These are phyloP conservation scores for Hyla sarda DNA, from an alignment of 2,113 vertebrate species.

Conservation along the genomic window DNA sequence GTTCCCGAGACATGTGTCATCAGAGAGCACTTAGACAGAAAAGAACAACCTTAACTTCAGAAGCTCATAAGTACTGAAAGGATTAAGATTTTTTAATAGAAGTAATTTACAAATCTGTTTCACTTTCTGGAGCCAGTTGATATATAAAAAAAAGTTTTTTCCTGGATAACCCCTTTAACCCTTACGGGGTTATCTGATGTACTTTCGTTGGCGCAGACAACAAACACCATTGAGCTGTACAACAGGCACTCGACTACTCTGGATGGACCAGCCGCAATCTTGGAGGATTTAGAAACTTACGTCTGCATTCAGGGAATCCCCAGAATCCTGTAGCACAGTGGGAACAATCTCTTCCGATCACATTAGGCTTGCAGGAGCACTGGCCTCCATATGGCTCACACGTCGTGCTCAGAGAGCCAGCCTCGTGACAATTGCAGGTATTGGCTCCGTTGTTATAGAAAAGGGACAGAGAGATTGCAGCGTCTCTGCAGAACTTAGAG, in stretches of 20 bases:
- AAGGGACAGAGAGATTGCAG: slow-evolving; percentile 86
- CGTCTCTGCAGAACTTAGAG: slow-evolving; percentile 82
- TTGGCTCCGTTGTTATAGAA: slow-evolving; percentile 92
- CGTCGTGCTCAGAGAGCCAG: slow-evolving; percentile 77
- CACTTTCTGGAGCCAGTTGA: too few relatives aligned
- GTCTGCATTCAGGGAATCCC: slow-evolving; percentile 93
- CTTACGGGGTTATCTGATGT: too few relatives aligned
- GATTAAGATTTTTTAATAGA: too few relatives aligned
- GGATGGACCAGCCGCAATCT: not conserved
- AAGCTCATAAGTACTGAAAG: too few relatives aligned
- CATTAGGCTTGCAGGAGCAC: slow-evolving; percentile 83
- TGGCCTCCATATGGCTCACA: slow-evolving; percentile 89
- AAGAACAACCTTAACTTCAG: too few relatives aligned
- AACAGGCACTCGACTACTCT: not conserved
- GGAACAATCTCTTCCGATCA: slow-evolving; percentile 94
- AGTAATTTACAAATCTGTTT: too few relatives aligned
- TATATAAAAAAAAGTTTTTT: too few relatives aligned
- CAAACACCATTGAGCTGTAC: too few relatives aligned
- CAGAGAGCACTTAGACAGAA: too few relatives aligned
- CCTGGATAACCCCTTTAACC: too few relatives aligned
- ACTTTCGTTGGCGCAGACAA: too few relatives aligned
- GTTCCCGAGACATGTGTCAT: too few relatives aligned
- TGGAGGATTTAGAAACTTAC: slow-evolving; percentile 75
- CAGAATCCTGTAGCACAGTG: slow-evolving; percentile 93
- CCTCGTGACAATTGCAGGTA: slow-evolving; percentile 89